Evolutionary conservation across 1,140 invertebrate species (phyloP), one percentile per base, ranked within the genome.

Genomic region (Listronotus bonariensis): DNA sequence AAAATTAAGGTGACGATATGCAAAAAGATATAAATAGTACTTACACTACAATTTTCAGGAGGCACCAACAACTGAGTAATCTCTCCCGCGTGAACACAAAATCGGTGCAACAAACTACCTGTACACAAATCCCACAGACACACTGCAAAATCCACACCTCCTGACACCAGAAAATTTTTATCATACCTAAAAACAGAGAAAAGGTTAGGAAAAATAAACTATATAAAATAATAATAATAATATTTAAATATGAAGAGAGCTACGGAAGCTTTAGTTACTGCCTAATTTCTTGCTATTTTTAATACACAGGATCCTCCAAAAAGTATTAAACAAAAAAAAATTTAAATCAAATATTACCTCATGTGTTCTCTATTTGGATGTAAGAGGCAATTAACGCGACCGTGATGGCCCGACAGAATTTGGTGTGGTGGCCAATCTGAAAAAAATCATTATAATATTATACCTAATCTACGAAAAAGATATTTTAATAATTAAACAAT

Each of bases 101-200:
- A 99, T 7, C 95, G 86, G 79, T 99, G 95, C 26, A 99, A 80
- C 43, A 97, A 80, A 1, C 86, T 87, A 9, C 96, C 96, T 43
- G 89, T 90, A 72, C 94, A 94, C 56, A 99, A 83, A 79, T 99
- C 97, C 97, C 97, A 99, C 0, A 99, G 81, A 73, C 94, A 96
- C 5, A 99, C 95, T 0, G 96, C 95, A 80, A 99, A 99, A 79
- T 99, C 97, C 12, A 96, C 92, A 2, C 96, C 96, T 15, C 97
- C 97, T 0, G 96, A 98, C 0, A 99, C 87, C 11, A 99, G 81
- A 79, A 95, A 90, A 5, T 89, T 84, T 62, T 92, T 89, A 75
- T 99, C 96, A 77, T 99, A 99, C 62, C 96, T 88, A n/a, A 86
- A 81, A 38, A 6, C 1, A 36, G 32, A 20, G 12, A 20, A 51